Evolutionary conservation across 1,140 invertebrate genomes (phyloP).

Genomic region (Gerris buenoi): DNA sequence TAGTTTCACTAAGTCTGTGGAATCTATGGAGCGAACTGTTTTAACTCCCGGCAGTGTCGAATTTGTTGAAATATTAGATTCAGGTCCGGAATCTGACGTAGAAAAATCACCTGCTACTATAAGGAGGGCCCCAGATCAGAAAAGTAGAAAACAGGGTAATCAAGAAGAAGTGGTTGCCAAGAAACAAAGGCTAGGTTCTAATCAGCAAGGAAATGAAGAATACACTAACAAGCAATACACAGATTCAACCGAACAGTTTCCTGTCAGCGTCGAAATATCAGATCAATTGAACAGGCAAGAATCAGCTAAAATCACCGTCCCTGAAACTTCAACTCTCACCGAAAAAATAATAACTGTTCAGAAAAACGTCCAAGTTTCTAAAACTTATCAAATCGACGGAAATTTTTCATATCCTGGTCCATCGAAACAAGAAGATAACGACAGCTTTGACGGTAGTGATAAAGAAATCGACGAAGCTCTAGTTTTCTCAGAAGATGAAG

Average conservation of each 20-base stretch:
- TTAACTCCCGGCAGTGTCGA: slow-evolving; percentile 32
- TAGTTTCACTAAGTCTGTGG: slow-evolving; percentile 27
- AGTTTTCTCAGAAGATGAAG: slow-evolving; percentile 52
- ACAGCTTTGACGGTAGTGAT: slow-evolving; percentile 47
- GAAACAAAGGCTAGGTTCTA: slow-evolving; percentile 20
- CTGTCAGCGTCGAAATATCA: slow-evolving; percentile 23
- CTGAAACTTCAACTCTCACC: slow-evolving; percentile 9
- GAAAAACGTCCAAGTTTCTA: slow-evolving; percentile 25
- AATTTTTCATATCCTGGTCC: slow-evolving; percentile 23
- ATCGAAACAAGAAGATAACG: slow-evolving; percentile 30
- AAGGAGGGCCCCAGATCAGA: slow-evolving; percentile 17
- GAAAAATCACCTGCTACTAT: slow-evolving; percentile 26
- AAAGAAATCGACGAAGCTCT: slow-evolving; percentile 47
- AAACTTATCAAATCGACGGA: slow-evolving; percentile 24
- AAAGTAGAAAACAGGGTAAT: slow-evolving; percentile 18
- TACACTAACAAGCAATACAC: not conserved
- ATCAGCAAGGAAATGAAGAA: slow-evolving; percentile 10
- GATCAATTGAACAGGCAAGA: slow-evolving; percentile 19
- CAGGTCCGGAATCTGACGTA: slow-evolving; percentile 40
- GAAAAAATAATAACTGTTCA: slow-evolving; percentile 21
- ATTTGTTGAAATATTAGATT: slow-evolving; percentile 38
- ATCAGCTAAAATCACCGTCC: not conserved
- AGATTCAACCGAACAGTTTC: not conserved
- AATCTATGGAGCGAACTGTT: slow-evolving; percentile 34
- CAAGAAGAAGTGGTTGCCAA: slow-evolving; percentile 23